Percentiles rank a stretch among this genome's conserved stretches.
These are phyloP conservation scores for rabbit (Oryctolagus cuniculus) DNA, from an alignment of 2,113 vertebrate species.

Conservation along the genomic window DNA sequence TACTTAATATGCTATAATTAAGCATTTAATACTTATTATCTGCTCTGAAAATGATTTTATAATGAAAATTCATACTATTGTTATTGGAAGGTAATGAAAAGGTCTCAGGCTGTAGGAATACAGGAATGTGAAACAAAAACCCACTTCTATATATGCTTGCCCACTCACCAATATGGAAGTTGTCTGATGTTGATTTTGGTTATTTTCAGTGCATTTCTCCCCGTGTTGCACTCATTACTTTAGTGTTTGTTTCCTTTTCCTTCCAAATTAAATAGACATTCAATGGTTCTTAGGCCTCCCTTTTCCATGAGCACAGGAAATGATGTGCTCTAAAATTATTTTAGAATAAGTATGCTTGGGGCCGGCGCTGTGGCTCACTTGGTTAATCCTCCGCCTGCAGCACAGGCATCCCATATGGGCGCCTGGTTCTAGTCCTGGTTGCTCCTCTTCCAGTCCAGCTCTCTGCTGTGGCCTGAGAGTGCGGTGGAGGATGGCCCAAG, in stretches of 20 bases:
- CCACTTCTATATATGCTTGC: background rate
- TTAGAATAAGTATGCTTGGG: background rate
- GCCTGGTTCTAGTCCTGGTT: too few species aligned
- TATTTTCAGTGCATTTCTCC: background rate
- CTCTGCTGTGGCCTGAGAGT: too few species aligned
- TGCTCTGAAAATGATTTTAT: background rate
- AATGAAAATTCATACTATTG: background rate
- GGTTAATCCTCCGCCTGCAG: too few species aligned
- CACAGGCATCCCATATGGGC: too few species aligned
- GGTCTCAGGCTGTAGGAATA: background rate
- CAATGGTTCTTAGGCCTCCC: background rate
- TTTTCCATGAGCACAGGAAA: background rate
- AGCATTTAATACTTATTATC: background rate
- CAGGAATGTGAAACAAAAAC: background rate
- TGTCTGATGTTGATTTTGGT: background rate
- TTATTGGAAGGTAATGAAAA: background rate
- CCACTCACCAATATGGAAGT: too few species aligned
- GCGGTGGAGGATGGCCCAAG: too few species aligned
- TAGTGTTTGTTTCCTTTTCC: background rate
- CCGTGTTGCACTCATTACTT: background rate
- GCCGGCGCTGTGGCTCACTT: too few species aligned
- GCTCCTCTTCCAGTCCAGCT: too few species aligned
- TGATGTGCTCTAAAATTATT: constrained; percentile 18
- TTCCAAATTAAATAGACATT: background rate
- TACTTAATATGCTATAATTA: background rate